A percentile compares a stretch with the other conserved stretches of the same genome.
Conservation (phyloP, 1,140 invertebrate genomes). For the Odontomachus brunneus region DNA sequence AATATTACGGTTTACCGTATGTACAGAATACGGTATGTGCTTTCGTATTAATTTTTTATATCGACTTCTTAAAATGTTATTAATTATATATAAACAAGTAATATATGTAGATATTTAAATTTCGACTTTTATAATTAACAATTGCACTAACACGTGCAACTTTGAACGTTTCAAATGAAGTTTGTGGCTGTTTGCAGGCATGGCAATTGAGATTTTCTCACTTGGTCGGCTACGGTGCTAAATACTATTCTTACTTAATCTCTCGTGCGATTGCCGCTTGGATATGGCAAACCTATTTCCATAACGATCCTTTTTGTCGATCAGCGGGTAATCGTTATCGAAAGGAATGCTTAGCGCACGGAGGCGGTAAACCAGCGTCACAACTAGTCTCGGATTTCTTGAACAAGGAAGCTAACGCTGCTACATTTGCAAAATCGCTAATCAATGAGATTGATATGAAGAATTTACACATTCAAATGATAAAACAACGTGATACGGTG, state of each 20-base stretch:
- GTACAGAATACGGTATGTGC: conserved; percentile 92
- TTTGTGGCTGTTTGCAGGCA: conserved; percentile 86
- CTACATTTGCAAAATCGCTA: conserved; percentile 86
- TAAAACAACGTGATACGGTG: conserved; percentile 28
- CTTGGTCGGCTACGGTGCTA: conserved; percentile 98
- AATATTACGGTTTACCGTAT: conserved; percentile 95
- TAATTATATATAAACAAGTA: neutral
- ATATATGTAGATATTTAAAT: neutral
- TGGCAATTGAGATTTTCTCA: conserved; percentile 99
- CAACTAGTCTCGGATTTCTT: conserved; percentile 91
- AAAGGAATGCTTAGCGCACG: conserved; percentile 92
- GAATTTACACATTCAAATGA: conserved; percentile 79
- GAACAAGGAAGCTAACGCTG: conserved; percentile 88
- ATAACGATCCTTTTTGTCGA: conserved; percentile 92
- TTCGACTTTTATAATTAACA: neutral
- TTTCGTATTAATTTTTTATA: conserved; percentile 7
- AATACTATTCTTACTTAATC: conserved; percentile 99
- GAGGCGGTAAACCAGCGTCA: conserved; percentile 93
- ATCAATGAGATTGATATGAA: conserved; percentile 87
- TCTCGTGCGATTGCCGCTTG: conserved; percentile 96
- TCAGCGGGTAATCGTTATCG: conserved; percentile 92
- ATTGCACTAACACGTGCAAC: neutral
- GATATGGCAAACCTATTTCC: conserved; percentile 97
- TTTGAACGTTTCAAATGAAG: conserved; percentile 16
- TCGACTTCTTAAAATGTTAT: neutral